A percentile compares a stretch with the other conserved stretches of the same genome.
These are phyloP conservation scores for Tenrec ecaudatus DNA, from an alignment of 2,113 vertebrate genomes.

Conservation along the genomic window DNA sequence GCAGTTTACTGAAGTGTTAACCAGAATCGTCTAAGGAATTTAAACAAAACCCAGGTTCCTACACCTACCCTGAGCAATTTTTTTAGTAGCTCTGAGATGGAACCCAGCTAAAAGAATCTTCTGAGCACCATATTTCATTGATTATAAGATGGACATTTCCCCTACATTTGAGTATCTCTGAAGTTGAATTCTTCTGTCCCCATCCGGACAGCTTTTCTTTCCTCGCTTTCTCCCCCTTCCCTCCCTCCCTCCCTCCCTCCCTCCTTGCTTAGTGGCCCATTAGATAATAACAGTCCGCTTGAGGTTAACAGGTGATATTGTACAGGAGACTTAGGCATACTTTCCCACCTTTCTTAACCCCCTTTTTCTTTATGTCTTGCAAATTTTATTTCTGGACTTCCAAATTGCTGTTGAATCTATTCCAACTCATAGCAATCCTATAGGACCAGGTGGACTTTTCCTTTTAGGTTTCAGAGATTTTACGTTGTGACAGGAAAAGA, in stretches of 20 bases:
- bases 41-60: conserved; percentile 25
- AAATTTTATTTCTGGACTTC: no score
- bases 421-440: no score
- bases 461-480: no score
- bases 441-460: no score
- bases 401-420: no score
- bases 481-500: no score
- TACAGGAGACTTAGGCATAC: background rate
- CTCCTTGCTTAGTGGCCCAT: background rate
- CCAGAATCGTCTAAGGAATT: background rate
- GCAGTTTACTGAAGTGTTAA: background rate
- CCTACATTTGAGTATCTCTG: conserved; percentile 29
- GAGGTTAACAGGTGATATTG: conserved; percentile 12
- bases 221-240: no score
- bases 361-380: background rate
- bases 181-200: background rate
- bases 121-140: conserved; percentile 1
- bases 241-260: background rate
- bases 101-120: background rate
- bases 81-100: conserved; percentile 23
- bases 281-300: background rate
- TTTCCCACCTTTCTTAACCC: background rate
- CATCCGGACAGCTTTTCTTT: background rate
- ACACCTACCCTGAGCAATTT: background rate
- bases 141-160: conserved; percentile 27